Base-by-base conservation (phyloP, 2,888 invertebrate species). In the Gastrophysa polygoni region DNA sequence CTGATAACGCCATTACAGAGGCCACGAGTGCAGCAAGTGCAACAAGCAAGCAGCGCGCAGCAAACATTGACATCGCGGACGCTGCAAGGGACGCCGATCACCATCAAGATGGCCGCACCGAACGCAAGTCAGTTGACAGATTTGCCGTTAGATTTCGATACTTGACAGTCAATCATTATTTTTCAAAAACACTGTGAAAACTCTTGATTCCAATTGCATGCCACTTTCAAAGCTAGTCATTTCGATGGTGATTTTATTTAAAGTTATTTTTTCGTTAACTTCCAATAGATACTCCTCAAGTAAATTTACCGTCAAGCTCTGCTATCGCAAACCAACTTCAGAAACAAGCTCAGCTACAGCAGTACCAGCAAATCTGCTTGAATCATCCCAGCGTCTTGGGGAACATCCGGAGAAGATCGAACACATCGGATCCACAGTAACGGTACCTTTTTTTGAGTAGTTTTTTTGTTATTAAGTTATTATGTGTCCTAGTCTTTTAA, bases 71-170 rank as follows among this genome's bases (percentile, higher is more conserved):
- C 78, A 18, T 72, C 78, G 50, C 72, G 78, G 63, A 78, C 77
- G 10, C 71, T 81, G 57, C 78, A 81, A 75, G 75, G 80, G 70
- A 66, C 80, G 61, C 81, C 78, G 47, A 80, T 81, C 43, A 80
- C 81, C 28, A 78, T 82, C 73, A 81, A 81, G 73, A 81, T 82
- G 79, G 78, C 81, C 14, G 74, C 75, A 21, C 75, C 78, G 44
- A 79, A 78, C 70, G 70, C 82, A 81, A 82, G 81, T 81, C 81
- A 82, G 81, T 81, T 81, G 68, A 78, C 75, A 70, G 79, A 80
- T 77, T 75, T 80, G 71, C 77, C 79, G 67, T 77, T 80, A 70
- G 75, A 78, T 73, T 69, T 79, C 69, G 76, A 79, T 73, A 73
- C 75, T 69, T 77, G 70, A 74, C 64, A 68, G 59, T 71, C 66